Evolutionary conservation across 2,113 vertebrate species (phyloP).

Genomic region (Xiphophorus hellerii): DNA sequence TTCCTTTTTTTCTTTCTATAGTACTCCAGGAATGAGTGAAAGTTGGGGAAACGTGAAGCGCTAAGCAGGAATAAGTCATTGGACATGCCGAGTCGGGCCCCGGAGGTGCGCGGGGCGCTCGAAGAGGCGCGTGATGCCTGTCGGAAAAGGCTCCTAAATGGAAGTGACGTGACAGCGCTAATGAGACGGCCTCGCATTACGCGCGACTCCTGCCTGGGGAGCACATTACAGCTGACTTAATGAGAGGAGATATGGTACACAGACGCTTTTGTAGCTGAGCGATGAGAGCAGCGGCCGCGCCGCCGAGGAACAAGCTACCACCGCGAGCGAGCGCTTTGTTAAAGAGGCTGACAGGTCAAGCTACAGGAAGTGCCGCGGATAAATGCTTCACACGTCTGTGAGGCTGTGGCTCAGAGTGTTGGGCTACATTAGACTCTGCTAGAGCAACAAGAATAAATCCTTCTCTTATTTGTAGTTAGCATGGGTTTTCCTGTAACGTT

Average conservation of each 20-base stretch:
- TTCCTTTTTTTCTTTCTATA: conserved; percentile 53
- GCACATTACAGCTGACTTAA: conserved; percentile 67
- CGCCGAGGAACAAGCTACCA: conserved; percentile 48
- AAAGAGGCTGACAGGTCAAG: conserved; percentile 54
- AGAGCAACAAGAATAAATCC: background rate
- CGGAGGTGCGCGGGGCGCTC: conserved; percentile 54
- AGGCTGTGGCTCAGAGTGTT: conserved; percentile 3
- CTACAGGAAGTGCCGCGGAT: conserved; percentile 16
- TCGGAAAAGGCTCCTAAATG: conserved; percentile 67
- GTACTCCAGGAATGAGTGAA: conserved; percentile 72
- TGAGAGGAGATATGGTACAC: conserved; percentile 73
- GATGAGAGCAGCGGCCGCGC: conserved; percentile 49
- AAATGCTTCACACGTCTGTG: conserved; percentile 26
- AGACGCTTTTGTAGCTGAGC: conserved; percentile 59
- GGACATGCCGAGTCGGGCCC: conserved; percentile 63
- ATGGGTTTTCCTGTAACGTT: no score
- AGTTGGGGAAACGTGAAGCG: conserved; percentile 68
- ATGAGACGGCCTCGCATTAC: conserved; percentile 71
- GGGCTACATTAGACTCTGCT: background rate
- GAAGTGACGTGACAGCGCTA: conserved; percentile 76
- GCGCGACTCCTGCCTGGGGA: conserved; percentile 63
- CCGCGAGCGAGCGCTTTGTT: conserved; percentile 54
- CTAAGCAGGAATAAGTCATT: conserved; percentile 74
- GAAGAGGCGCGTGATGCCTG: conserved; percentile 64
- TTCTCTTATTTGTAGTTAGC: background rate